Evolutionary conservation across 2,797 vertebrate species (phyloP).

Genomic region (Pangasius larnaudii): DNA sequence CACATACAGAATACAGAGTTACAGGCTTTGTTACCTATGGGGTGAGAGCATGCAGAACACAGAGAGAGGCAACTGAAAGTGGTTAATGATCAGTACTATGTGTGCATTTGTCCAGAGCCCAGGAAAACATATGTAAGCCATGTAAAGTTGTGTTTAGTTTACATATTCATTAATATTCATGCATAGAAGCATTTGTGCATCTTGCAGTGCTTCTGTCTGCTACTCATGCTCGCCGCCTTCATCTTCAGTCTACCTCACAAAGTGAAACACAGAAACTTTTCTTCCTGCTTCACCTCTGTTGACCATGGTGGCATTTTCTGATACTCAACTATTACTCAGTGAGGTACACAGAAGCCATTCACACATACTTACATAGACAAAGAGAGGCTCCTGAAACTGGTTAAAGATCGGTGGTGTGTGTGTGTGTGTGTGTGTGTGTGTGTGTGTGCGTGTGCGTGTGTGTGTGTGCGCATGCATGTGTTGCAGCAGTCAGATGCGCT

Average conservation of each 20-base stretch:
- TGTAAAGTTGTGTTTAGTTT: neutral
- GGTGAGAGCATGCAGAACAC: neutral
- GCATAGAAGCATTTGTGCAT: neutral
- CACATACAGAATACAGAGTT: neutral
- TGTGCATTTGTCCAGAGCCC: neutral
- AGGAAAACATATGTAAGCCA: neutral
- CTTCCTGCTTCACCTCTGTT: neutral
- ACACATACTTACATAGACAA: neutral
- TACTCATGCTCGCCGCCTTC: conserved; percentile 3
- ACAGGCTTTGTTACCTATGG: conserved; percentile 14
- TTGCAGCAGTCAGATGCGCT: conserved; percentile 35
- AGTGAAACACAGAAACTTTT: neutral
- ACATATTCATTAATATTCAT: neutral
- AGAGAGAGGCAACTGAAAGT: neutral
- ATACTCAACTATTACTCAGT: conserved; percentile 25
- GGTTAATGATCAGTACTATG: neutral
- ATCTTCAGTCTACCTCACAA: neutral
- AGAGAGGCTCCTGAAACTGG: neutral
- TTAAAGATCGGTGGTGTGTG: neutral
- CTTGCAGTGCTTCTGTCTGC: neutral
- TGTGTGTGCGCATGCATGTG: neutral
- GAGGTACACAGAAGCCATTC: neutral
- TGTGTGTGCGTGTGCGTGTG: conserved; percentile 5
- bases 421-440: neutral
- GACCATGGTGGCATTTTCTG: conserved; percentile 35